These are phyloP conservation scores for Porites evermanni DNA, from an alignment of 92 coral and sea anemone genomes.

Conservation along the genomic window DNA sequence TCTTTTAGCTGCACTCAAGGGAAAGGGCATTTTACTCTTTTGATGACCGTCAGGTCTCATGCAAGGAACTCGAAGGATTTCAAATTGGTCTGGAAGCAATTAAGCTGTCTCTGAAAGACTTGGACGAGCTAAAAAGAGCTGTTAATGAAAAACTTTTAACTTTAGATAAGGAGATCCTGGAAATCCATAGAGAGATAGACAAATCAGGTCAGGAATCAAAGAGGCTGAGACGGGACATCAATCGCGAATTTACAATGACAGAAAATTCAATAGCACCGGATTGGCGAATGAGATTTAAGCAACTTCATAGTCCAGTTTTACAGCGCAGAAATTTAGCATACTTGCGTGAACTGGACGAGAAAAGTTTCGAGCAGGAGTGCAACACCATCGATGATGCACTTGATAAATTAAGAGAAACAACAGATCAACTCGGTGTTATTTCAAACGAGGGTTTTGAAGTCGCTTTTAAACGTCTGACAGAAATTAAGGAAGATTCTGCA, in stretches of 20 bases:
- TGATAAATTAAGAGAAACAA: not conserved
- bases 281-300: not conserved
- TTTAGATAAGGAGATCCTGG: not conserved
- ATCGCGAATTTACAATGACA: not conserved
- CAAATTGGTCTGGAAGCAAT: too few relatives aligned
- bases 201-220: not conserved
- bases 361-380: not conserved
- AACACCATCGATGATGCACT: not conserved
- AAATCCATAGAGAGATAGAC: not conserved
- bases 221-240: not conserved
- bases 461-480: too few relatives aligned
- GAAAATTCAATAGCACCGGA: not conserved
- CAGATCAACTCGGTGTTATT: not conserved
- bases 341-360: not conserved
- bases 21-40: too few relatives aligned
- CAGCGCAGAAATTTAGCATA: not conserved
- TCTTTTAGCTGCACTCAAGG: too few relatives aligned
- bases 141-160: too few relatives aligned
- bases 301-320: not conserved
- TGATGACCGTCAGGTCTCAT: too few relatives aligned
- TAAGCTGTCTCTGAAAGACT: too few relatives aligned
- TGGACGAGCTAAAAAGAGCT: not conserved
- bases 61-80: too few relatives aligned
- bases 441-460: not conserved
- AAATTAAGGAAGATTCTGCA: not conserved